Evolutionary conservation across 2,888 invertebrate species (phyloP), one percentile per base, ranked within the genome.

Genomic region (Lamproptera curius): DNA sequence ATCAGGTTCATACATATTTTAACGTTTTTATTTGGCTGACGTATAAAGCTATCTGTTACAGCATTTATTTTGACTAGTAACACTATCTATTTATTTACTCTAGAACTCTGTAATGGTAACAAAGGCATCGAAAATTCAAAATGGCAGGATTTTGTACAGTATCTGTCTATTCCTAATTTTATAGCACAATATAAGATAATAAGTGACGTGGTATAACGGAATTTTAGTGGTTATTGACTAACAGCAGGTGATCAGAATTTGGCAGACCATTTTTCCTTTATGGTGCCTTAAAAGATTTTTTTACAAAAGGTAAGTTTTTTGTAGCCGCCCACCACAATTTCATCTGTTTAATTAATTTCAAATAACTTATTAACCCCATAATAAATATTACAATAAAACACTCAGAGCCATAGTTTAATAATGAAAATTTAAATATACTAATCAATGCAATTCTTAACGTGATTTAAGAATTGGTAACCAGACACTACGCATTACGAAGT

Each of bases 121-220:
- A 63, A 54, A 54, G 11, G 45, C 15, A 9, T 38, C 46, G 61
- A 68, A 70, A 73, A 70, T 70, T 70, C 73, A 85, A 84, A 74
- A 84, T 85, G 85, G 84, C 76, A 76, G 82, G 65, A 65, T 62
- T 65, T 60, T 59, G 58, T 57, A 50, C 60, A 63, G 61, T 70
- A 67, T 73, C 65, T 71, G 67, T 67, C 67, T 74, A 57, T 73
- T 71, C 73, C 65, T 73, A 68, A 66, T 67, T 71, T 59, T 65
- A 58, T 58, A 63, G 61, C 63, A 59, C 67, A 64, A 62, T 72
- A 69, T 65, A 68, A 63, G 59, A 62, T 52, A 33, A 53, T 58
- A 55, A 67, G 83, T 84, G 83, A 81, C 83, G 84, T 82, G 81
- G 76, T 76, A 70, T 73, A 75, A 74, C 74, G 71, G 69, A 75